Evolutionary conservation across 2,797 vertebrate species (phyloP).

Genomic region (Scomberomorus guttatus): DNA sequence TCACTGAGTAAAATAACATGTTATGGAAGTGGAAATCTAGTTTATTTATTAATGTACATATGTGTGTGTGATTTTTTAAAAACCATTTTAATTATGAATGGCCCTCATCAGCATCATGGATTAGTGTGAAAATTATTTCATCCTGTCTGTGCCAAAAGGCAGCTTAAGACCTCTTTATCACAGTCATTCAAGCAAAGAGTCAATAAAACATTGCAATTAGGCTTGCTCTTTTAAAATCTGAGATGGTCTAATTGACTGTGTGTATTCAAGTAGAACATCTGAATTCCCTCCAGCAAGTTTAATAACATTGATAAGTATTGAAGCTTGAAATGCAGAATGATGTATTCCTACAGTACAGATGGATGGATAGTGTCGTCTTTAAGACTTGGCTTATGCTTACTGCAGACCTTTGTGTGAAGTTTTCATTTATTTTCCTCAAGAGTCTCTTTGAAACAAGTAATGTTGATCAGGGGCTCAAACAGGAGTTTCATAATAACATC

Average conservation of each 20-base stretch:
- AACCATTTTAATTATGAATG: conserved; percentile 37
- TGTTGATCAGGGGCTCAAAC: conserved; percentile 61
- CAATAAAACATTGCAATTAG: conserved; percentile 72
- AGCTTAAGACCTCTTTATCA: conserved; percentile 76
- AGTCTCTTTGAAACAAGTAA: conserved; percentile 61
- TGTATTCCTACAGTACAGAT: conserved; percentile 25
- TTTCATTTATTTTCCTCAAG: conserved; percentile 61
- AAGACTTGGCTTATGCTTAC: conserved; percentile 25
- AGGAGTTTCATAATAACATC: conserved; percentile 72
- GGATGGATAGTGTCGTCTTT: conserved; percentile 30
- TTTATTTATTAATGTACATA: not conserved
- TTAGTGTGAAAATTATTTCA: conserved; percentile 63
- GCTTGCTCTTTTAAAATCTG: conserved; percentile 66
- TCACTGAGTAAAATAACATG: conserved; percentile 30
- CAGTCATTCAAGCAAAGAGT: conserved; percentile 77
- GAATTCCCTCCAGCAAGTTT: conserved; percentile 64
- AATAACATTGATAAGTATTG: conserved; percentile 58
- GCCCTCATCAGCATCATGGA: conserved; percentile 56
- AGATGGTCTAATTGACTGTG: conserved; percentile 75
- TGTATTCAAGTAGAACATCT: conserved; percentile 77
- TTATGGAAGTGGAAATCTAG: conserved; percentile 31
- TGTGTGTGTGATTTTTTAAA: no score
- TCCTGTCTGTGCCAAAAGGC: conserved; percentile 68
- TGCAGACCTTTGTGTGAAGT: conserved; percentile 39
- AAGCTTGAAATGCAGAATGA: conserved; percentile 53